Base-by-base conservation (phyloP, 1,140 invertebrate species). In the Homarus americanus region DNA sequence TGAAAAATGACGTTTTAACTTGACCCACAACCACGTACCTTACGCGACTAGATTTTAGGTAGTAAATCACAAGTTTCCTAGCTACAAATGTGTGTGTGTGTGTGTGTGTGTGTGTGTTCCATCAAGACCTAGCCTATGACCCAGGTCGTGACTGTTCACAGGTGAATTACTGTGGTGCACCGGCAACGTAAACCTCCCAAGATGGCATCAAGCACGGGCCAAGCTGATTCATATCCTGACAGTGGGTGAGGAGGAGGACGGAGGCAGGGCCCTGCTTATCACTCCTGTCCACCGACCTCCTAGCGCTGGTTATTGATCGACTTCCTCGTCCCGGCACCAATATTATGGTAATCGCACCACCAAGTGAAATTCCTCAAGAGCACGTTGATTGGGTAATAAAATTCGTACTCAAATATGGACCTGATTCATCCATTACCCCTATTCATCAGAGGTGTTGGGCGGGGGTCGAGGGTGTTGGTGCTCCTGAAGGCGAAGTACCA, bases 191-290 rank as follows among this genome's bases (percentile, higher is more conserved):
- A 58, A 24, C 24, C 63, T 17, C 63, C 7, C 10, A 28, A 32
- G 63, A 69, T 69, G 63, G 28, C 63, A 69, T 69, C 63, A 69
- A 69, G 63, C 63, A 69, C 5, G 32, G n/a, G 24, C 32, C n/a
- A 69, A 69, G 63, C 28, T 69, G 63, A 69, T 69, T 69, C n/a
- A 69, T 69, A 24, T 69, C n/a, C 63, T 69, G 63, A 24, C 63
- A 9, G 63, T 32, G 28, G 63, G 17, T 28, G 63, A 32, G 5
- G 63, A 20, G 15, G 44, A 15, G 44, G 44, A 10, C 44, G 44
- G 44, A 10, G 44, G 44, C 2, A 10, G 44, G 9, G 44, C 9
- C 17, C 20, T 58, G 53, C 53, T 58, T 58, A 58, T 58, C 17
- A 58, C 53, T 20, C 20, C 53, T 20, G 44, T 4, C 20, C 24